Conservation (phyloP, 2,113 vertebrate genomes). For the Cyphomyrus plagiostoma region DNA sequence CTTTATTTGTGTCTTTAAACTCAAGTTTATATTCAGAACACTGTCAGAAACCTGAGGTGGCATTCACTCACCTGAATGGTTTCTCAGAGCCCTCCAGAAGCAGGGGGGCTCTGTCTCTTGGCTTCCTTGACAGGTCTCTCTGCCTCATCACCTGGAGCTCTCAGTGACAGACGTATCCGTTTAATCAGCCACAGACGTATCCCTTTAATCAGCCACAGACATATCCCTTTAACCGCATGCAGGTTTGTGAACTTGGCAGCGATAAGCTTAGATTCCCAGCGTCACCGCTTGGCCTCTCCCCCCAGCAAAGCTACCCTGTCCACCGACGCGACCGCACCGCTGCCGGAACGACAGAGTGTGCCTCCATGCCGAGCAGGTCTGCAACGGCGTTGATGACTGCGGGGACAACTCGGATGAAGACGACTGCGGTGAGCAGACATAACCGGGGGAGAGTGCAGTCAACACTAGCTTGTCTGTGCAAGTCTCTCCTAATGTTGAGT, state of each 20-base stretch:
- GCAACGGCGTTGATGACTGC: conserved; percentile 89
- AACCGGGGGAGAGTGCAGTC: neutral
- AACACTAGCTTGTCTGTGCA: neutral
- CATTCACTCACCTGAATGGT: neutral
- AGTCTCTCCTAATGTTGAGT: neutral
- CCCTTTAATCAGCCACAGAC: neutral
- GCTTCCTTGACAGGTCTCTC: neutral
- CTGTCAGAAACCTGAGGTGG: neutral
- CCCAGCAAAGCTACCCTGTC: conserved; percentile 82
- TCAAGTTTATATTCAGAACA: neutral
- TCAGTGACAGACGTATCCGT: neutral
- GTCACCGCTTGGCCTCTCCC: conserved; percentile 31
- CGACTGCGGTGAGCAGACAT: conserved; percentile 69
- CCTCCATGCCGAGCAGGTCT: conserved; percentile 76
- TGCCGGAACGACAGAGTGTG: conserved; percentile 87
- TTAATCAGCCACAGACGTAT: neutral
- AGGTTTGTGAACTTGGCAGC: neutral
- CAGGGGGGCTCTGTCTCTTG: neutral
- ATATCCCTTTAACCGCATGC: no score
- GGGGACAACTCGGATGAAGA: conserved; percentile 94
- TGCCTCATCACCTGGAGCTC: neutral
- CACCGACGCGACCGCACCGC: conserved; percentile 77
- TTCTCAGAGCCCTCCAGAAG: neutral
- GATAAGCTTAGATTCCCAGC: neutral
- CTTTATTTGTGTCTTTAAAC: conserved; percentile 16